Base-by-base conservation (phyloP, 1,140 invertebrate genomes). In the Lepidurus arcticus region DNA sequence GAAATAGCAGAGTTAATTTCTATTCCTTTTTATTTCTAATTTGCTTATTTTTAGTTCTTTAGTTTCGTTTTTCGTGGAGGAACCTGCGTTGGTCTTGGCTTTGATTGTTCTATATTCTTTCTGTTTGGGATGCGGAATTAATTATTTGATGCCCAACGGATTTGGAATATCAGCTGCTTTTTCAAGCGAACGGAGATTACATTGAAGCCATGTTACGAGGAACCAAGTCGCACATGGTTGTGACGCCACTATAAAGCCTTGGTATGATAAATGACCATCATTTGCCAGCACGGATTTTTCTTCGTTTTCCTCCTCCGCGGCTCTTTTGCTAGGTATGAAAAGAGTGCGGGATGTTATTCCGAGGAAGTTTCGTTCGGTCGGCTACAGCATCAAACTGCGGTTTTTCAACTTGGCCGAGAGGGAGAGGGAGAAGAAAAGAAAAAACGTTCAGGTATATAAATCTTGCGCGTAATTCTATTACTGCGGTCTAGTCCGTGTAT, bases 201-300 rank as follows among this genome's bases (percentile, higher is more conserved):
- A 65, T 16, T 9, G 13, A 65, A 21, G 45, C 45, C 16, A 16
- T 47, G 45, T 47, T 47, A 47, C 45, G 45, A 11, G 45, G 45
- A 65, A 65, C 53, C 53, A 65, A 65, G 53, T 21, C 53, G 21
- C 53, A 65, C 53, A 65, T 65, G 53, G 53, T 21, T 65, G 53
- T 65, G 53, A 65, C 53, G 53, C 53, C 13, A 65, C 53, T 65
- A 65, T 65, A 65, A 65, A 65, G 53, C 53, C 53, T 65, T 65
- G 13, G 16, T 21, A 65, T 65, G 53, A 65, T 65, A 65, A n/a
- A 65, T 65, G 53, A 65, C 53, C 53, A 65, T 65, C 53, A 65
- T 65, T 65, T 65, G 53, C 53, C 53, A 13, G 8, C 10, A 16
- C 45, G 1, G 9, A 65, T 65, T 65, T 65, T 65, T 65, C 53